Evolutionary conservation across 2,888 invertebrate species (phyloP).

Genomic region (Caenorhabditis japonica): DNA sequence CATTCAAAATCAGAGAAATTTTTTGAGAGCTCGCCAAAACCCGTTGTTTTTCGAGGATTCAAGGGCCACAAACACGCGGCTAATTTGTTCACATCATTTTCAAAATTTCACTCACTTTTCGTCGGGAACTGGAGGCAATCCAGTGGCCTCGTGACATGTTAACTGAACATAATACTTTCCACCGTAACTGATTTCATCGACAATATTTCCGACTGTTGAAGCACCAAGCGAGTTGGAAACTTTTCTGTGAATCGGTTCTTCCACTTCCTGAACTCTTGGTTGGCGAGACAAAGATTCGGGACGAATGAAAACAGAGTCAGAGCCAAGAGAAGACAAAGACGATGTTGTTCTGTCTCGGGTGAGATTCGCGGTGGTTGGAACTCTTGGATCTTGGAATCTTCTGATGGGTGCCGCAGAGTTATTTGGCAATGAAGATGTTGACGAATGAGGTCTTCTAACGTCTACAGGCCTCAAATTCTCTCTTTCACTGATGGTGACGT

Average conservation of each 20-base stretch:
- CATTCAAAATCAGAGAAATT: too few species aligned
- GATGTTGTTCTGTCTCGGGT: background rate
- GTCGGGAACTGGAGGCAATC: constrained; percentile 60
- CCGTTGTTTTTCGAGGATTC: too few species aligned
- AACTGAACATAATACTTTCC: constrained; percentile 50
- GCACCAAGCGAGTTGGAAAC: constrained; percentile 28
- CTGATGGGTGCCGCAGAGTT: background rate
- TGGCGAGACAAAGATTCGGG: background rate
- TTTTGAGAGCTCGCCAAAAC: too few species aligned
- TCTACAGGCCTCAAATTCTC: background rate
- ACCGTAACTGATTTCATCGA: constrained; percentile 28
- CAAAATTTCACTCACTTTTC: constrained; percentile 42
- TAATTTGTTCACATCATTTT: too few species aligned
- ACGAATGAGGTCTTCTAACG: constrained; percentile 6
- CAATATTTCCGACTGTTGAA: constrained; percentile 21
- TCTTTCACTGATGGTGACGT: background rate
- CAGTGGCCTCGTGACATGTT: constrained; percentile 56
- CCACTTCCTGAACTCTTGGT: background rate
- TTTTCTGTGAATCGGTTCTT: background rate
- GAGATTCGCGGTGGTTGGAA: background rate
- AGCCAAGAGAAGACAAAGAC: constrained; percentile 25
- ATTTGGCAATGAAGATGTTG: background rate
- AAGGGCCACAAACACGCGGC: too few species aligned
- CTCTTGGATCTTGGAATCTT: background rate
- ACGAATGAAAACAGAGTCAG: constrained; percentile 39